Evolutionary conservation across 2,113 vertebrate genomes (phyloP).

Genomic region (Lonchura striata): DNA sequence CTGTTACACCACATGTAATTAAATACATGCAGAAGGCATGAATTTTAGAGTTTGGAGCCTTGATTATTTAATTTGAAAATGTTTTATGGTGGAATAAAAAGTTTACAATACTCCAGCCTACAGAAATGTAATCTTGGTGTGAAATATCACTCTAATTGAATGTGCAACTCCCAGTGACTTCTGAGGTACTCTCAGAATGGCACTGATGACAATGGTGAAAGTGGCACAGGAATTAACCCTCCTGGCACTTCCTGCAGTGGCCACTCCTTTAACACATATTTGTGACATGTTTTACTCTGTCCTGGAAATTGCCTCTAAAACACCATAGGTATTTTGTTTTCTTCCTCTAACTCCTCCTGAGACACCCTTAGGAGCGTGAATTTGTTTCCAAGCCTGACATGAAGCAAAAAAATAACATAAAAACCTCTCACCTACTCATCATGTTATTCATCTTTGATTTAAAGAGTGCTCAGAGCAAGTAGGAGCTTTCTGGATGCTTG

Average conservation of each 20-base stretch:
- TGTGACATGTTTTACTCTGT: background rate
- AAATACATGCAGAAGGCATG: background rate
- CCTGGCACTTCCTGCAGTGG: background rate
- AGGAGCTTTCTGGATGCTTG: background rate
- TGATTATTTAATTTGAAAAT: slow-evolving; percentile 22
- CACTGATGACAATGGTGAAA: background rate
- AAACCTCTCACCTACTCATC: background rate
- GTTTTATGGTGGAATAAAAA: slow-evolving; percentile 43
- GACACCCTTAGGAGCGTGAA: background rate
- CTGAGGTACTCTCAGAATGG: background rate
- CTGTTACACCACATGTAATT: background rate
- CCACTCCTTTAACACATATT: background rate
- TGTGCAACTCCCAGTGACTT: background rate
- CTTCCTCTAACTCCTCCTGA: background rate
- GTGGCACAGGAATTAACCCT: background rate
- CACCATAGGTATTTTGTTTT: background rate
- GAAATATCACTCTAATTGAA: background rate
- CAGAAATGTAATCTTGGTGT: background rate
- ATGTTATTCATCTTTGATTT: background rate
- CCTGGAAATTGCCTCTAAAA: background rate
- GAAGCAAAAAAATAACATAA: background rate
- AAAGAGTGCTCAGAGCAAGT: background rate
- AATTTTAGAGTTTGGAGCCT: background rate
- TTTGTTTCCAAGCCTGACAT: background rate
- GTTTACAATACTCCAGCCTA: background rate